Evolutionary conservation across 2,888 invertebrate species (phyloP), one percentile per base, ranked within the genome.

Genomic region (Platerodrilus igneus): DNA sequence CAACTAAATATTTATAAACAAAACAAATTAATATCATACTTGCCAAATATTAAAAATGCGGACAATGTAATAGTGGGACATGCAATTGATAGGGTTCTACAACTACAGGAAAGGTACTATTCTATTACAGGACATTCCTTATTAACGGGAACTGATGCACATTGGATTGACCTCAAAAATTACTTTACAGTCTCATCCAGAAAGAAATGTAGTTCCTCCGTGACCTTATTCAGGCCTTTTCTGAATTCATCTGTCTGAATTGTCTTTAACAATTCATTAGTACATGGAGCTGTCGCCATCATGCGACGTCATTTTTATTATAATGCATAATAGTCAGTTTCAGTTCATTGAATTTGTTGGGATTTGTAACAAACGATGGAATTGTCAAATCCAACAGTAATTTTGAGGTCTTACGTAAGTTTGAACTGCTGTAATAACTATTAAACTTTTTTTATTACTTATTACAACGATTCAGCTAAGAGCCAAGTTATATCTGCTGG

Each of bases 151-250:
- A 57, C 54, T 59, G 52, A 56, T n/a, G n/a, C n/a, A n/a, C n/a
- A n/a, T 62, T 60, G 65, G 64, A 67, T 62, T 55, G 67, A 69
- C 69, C 69, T 69, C 69, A 69, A 68, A 67, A 68, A 68, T 68
- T 68, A 67, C 67, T 67, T 60, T 64, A 68, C 68, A 68, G 69
- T 67, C 68, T 67, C 67, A 69, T 68, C 68, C 69, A 68, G 68
- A 69, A 69, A 67, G 63, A 60, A 64, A 61, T 66, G 64, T 65
- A 65, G 63, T 66, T 60, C 63, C 65, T 65, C 66, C 65, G 58
- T 53, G 60, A 60, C 64, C 66, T 62, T 55, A 31, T 45, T 30
- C 59, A 62, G 63, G 66, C 52, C 62, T 66, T 67, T 67, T 67
- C 67, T 67, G 67, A 67, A 67, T 67, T 67, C 64, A 67, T 67